These are phyloP conservation scores for Adelges cooleyi DNA, from an alignment of 1,140 invertebrate genomes.

Conservation along the genomic window DNA sequence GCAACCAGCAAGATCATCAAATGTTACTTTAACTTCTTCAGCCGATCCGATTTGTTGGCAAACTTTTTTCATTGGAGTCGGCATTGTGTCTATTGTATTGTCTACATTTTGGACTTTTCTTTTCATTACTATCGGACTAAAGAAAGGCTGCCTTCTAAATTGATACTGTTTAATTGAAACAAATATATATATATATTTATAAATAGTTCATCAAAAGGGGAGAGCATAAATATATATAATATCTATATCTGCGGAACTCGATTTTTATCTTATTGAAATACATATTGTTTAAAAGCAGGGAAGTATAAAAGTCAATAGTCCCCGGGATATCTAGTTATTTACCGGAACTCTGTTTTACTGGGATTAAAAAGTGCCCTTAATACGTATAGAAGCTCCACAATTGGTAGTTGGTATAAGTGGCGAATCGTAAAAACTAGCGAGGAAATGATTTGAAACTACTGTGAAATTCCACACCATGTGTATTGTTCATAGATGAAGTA, in stretches of 20 bases:
- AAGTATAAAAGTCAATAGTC: no score
- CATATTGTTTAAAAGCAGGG: no score
- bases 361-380: conserved; percentile 58
- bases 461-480: conserved; percentile 58
- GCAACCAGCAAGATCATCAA: conserved; percentile 25
- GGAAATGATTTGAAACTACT: conserved; percentile 82
- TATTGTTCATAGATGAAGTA: conserved; percentile 91
- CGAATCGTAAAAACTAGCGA: conserved; percentile 85
- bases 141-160: no score
- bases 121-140: no score
- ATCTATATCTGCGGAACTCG: no score
- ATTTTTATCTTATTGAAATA: no score
- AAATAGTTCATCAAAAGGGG: no score
- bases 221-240: no score
- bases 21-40: not conserved
- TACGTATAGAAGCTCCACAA: conserved; percentile 82
- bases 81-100: not conserved
- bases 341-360: conserved; percentile 35
- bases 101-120: not conserved
- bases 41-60: not conserved
- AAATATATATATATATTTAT: no score
- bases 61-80: conserved; percentile 11
- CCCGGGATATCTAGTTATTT: no score
- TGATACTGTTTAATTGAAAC: no score
- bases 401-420: conserved; percentile 89